Conservation (phyloP, 2,113 vertebrate species). For the Candoia aspera region DNA sequence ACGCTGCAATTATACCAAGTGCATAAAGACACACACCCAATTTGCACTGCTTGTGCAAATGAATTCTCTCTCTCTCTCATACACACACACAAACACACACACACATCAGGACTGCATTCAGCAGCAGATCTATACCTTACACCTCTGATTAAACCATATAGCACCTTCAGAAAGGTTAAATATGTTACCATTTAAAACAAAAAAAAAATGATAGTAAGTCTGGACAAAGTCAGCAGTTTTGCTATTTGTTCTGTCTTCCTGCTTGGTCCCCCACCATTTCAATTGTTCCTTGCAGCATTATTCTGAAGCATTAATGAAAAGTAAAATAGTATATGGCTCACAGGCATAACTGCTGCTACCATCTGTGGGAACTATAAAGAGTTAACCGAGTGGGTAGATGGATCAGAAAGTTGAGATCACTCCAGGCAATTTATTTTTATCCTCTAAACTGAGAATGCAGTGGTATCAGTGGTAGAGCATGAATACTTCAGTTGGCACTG, state of each 20-base stretch:
- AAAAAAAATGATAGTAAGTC: background rate
- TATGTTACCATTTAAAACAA: background rate
- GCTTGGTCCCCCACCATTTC: background rate
- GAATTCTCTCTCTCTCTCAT: too few relatives aligned
- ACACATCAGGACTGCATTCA: background rate
- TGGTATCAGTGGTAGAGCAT: background rate
- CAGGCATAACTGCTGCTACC: background rate
- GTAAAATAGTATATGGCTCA: background rate
- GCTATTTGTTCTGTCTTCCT: background rate
- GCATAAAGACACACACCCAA: background rate
- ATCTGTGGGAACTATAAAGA: background rate
- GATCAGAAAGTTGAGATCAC: background rate
- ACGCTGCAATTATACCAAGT: background rate
- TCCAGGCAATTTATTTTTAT: background rate
- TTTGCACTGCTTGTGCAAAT: background rate
- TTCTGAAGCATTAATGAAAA: background rate
- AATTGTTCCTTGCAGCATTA: background rate
- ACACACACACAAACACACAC: background rate
- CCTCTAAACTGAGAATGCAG: background rate
- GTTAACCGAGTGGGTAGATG: background rate
- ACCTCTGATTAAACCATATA: background rate
- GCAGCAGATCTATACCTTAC: background rate
- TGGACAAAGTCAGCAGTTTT: background rate
- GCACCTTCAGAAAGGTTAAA: background rate
- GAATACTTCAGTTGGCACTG: background rate